Percentiles rank a stretch among this genome's conserved stretches.
phyloP scores from a whole-genome alignment of 2,113 vertebrate species.

The Xerus inauris region DNA sequence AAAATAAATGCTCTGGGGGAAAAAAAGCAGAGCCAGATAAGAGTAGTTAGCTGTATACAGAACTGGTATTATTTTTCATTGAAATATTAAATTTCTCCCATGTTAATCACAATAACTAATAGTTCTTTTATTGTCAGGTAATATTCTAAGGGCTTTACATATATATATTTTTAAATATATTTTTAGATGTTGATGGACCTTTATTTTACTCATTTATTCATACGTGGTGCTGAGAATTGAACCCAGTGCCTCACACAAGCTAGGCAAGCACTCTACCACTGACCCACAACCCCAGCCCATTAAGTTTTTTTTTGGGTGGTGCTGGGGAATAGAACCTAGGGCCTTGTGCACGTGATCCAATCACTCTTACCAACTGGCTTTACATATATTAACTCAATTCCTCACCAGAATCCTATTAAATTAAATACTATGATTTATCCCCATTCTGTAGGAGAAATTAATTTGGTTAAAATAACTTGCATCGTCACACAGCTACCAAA shows the following conservation, averaged over 20 bases:
- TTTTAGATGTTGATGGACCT: no score
- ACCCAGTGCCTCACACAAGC: no score
- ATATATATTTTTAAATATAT: no score
- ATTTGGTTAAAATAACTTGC: slow-evolving; percentile 43
- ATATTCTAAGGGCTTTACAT: not conserved
- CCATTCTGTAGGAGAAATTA: not conserved
- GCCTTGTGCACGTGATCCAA: no score
- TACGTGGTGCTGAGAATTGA: no score
- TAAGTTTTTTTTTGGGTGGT: no score
- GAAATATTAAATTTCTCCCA: not conserved
- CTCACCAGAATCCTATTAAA: not conserved
- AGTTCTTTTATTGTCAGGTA: not conserved
- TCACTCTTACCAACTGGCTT: no score
- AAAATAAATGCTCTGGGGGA: not conserved
- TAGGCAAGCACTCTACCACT: no score
- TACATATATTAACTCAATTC: not conserved
- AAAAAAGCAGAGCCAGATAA: not conserved
- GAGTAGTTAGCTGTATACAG: not conserved
- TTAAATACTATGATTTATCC: not conserved
- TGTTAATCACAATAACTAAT: not conserved
- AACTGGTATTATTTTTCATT: not conserved
- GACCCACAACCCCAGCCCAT: no score
- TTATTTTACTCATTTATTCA: no score
- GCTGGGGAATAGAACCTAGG: no score
- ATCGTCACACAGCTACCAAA: not conserved